phyloP scores from a whole-genome alignment of 2,888 invertebrate species.

The Aricia artaxerxes region DNA sequence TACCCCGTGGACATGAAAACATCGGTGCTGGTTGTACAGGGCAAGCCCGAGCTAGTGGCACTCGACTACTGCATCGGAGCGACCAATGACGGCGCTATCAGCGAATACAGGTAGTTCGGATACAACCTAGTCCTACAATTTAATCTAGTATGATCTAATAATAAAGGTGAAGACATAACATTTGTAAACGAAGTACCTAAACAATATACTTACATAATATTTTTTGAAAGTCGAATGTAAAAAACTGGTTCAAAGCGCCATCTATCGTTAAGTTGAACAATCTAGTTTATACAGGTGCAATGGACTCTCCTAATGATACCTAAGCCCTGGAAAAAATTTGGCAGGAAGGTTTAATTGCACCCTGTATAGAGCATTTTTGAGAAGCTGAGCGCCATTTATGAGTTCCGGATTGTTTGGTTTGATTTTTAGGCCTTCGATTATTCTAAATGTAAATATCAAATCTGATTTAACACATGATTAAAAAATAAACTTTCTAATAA shows the following conservation, averaged over 20 bases:
- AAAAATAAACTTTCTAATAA: not conserved
- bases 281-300: not conserved
- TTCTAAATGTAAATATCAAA: not conserved
- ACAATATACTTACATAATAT: not conserved
- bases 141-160: not conserved
- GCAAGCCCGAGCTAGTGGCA: conserved; percentile 88
- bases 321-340: too few species aligned
- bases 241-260: not conserved
- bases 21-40: conserved; percentile 89
- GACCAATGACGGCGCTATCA: conserved; percentile 58
- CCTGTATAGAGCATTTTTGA: too few species aligned
- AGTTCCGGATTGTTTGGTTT: too few species aligned
- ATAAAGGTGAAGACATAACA: not conserved
- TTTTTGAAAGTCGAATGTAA: too few species aligned
- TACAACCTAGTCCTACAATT: not conserved
- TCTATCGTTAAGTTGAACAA: not conserved
- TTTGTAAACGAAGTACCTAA: not conserved
- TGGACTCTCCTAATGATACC: too few species aligned
- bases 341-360: too few species aligned
- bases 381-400: too few species aligned
- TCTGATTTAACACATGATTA: not conserved
- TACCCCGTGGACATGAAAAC: conserved; percentile 92
- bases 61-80: conserved; percentile 90
- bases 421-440: too few species aligned
- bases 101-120: conserved; percentile 55